These are phyloP conservation scores for Hippocampus kuda DNA, from an alignment of 2,797 vertebrate species.

Conservation along the genomic window DNA sequence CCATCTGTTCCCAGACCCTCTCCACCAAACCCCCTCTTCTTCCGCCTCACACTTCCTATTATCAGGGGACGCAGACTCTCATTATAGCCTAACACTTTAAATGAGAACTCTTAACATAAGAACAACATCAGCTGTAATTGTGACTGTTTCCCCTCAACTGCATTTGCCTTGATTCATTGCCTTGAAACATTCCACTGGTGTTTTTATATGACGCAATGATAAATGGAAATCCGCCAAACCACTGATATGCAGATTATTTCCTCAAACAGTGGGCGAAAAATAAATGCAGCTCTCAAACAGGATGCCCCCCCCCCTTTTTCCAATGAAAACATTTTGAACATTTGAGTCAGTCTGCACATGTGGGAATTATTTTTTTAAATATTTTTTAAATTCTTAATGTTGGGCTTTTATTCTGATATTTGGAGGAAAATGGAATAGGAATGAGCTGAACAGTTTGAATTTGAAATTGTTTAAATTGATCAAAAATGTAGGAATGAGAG, in stretches of 20 bases:
- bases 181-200: conserved; percentile 1
- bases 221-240: not conserved
- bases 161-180: conserved; percentile 9
- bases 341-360: too few relatives aligned
- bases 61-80: conserved; percentile 29
- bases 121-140: conserved; percentile 15
- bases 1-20: conserved; percentile 42
- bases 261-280: not conserved
- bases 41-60: conserved; percentile 34
- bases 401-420: too few relatives aligned
- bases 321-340: too few relatives aligned
- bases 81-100: conserved; percentile 28
- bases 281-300: not conserved
- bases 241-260: too few relatives aligned
- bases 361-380: too few relatives aligned
- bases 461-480: too few relatives aligned
- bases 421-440: too few relatives aligned
- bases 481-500: too few relatives aligned
- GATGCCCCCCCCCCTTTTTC: not conserved
- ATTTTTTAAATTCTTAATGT: too few relatives aligned
- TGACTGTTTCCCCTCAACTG: conserved; percentile 11
- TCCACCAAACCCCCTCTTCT: conserved; percentile 19
- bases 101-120: conserved; percentile 26
- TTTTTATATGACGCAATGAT: not conserved
- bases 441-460: too few relatives aligned